Evolutionary conservation across 2,888 invertebrate genomes (phyloP).

Genomic region (Drosophila subquinaria): DNA sequence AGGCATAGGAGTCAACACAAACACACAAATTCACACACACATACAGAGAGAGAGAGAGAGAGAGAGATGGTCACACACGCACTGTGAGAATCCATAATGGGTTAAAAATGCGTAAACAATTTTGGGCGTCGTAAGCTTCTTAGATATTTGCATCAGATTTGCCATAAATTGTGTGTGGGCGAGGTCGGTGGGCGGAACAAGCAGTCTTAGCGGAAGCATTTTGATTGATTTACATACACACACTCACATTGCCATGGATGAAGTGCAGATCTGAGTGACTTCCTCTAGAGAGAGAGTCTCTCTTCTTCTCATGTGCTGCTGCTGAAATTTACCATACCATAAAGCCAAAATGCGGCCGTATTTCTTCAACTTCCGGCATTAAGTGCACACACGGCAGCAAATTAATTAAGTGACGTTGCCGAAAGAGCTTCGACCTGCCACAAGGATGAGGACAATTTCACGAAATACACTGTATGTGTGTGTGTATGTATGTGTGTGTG

Average conservation of each 20-base stretch:
- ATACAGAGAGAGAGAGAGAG: neutral
- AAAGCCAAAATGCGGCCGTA: conserved; percentile 68
- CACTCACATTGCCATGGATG: conserved; percentile 18
- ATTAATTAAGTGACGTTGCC: conserved; percentile 76
- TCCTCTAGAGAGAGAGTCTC: conserved; percentile 35
- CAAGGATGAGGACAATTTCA: conserved; percentile 32
- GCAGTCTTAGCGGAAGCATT: conserved; percentile 64
- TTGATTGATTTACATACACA: conserved; percentile 74
- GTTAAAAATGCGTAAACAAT: conserved; percentile 78
- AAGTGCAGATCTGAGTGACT: conserved; percentile 42
- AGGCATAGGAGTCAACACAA: conserved; percentile 2
- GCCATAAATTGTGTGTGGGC: conserved; percentile 65
- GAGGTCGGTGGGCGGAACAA: conserved; percentile 33
- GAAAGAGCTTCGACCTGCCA: conserved; percentile 44
- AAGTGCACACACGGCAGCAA: conserved; percentile 66
- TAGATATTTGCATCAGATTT: conserved; percentile 76
- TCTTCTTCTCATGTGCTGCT: conserved; percentile 53
- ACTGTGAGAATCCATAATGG: conserved; percentile 55
- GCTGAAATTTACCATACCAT: conserved; percentile 61
- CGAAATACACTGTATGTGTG: neutral
- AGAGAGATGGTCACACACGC: neutral
- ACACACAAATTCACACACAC: neutral
- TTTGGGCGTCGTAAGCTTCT: conserved; percentile 77
- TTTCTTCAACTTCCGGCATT: conserved; percentile 78
- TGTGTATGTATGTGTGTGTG: neutral